These are phyloP conservation scores for Oopsacas minuta DNA, from an alignment of 37 sponge, comb jelly and placozoan species.

Conservation along the genomic window DNA sequence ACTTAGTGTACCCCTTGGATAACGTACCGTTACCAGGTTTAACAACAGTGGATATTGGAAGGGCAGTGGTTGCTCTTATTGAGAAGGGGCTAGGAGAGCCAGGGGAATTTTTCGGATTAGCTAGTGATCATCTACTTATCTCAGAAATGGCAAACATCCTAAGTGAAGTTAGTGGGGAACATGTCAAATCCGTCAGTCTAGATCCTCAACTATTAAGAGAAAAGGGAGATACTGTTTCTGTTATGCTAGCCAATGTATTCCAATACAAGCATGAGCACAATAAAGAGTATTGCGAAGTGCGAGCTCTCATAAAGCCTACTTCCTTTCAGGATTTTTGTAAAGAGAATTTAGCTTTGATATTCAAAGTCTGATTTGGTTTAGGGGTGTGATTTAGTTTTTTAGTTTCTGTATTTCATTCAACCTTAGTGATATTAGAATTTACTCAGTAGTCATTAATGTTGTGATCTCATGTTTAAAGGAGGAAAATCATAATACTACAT, in stretches of 20 bases:
- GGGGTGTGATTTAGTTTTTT: no score
- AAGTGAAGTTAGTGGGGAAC: neutral
- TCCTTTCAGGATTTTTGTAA: neutral
- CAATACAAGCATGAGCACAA: neutral
- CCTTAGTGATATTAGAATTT: no score
- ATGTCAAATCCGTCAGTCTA: neutral
- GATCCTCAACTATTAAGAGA: neutral
- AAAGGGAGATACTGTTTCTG: neutral
- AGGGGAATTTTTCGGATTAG: neutral
- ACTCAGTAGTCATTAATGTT: no score
- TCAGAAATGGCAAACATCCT: neutral
- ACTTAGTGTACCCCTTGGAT: slow-evolving; percentile 23
- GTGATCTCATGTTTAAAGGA: no score
- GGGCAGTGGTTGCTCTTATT: slow-evolving; percentile 40
- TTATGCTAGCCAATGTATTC: neutral
- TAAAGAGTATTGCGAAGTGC: neutral
- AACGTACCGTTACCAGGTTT: slow-evolving; percentile 40
- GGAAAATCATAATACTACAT: no score
- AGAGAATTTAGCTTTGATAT: neutral
- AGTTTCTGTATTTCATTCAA: no score
- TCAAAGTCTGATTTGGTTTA: neutral
- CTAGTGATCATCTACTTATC: neutral
- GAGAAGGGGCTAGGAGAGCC: no score
- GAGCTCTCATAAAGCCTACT: neutral
- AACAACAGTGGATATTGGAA: slow-evolving; percentile 28